These are phyloP conservation scores for Himalopsyche anomala DNA, from an alignment of 2,888 invertebrate genomes.

Conservation along the genomic window DNA sequence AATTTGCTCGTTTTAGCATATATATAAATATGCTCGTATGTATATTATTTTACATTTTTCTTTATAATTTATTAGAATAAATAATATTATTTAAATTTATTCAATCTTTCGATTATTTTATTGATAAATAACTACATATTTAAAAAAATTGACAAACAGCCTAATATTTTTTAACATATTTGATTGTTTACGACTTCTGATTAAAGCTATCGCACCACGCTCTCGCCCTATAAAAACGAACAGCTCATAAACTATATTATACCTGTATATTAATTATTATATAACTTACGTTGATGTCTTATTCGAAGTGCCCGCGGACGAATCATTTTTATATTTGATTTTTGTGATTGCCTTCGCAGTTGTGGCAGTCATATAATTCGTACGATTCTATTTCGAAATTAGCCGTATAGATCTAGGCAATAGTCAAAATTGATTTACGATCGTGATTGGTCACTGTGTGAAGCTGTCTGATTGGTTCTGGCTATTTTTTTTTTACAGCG, in stretches of 20 bases:
- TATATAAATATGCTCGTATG: too few species aligned
- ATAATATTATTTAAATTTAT: too few species aligned
- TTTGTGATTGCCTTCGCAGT: slow-evolving; percentile 6
- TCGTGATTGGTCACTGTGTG: slow-evolving; percentile 4
- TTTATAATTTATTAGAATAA: too few species aligned
- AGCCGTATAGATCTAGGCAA: not conserved
- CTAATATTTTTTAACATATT: too few species aligned
- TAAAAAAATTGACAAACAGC: too few species aligned
- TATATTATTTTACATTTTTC: too few species aligned
- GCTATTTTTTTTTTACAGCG: not conserved
- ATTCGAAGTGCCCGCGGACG: slow-evolving; percentile 17
- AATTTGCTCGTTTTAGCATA: too few species aligned
- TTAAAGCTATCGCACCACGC: slow-evolving; percentile 13
- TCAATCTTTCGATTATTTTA: too few species aligned
- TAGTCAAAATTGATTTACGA: slow-evolving; percentile 21
- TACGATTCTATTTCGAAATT: slow-evolving; percentile 9
- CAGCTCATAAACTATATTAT: slow-evolving; percentile 25
- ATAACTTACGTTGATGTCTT: slow-evolving; percentile 21
- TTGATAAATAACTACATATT: too few species aligned
- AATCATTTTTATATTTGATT: slow-evolving; percentile 32
- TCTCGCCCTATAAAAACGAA: slow-evolving; percentile 34
- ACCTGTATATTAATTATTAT: slow-evolving; percentile 30
- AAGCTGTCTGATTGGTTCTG: not conserved
- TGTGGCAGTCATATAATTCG: slow-evolving; percentile 19
- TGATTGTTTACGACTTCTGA: slow-evolving; percentile 5